Evolutionary conservation across 2,113 vertebrate genomes (phyloP).

Genomic region (Mormoops blainvillei): DNA sequence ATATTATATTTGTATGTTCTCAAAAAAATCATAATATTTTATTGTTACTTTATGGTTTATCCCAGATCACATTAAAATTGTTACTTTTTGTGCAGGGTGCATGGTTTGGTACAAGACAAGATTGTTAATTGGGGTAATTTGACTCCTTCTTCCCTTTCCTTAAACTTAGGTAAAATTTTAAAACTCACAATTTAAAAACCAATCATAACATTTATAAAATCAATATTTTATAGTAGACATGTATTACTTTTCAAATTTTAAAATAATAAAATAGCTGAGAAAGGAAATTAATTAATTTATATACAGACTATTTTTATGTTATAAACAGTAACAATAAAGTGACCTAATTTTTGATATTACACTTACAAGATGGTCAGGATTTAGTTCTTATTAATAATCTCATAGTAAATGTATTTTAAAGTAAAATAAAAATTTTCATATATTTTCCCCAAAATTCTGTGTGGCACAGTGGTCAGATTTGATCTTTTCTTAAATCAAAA

Average conservation of each 20-base stretch:
- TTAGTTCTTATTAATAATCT: not conserved
- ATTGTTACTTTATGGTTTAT: not conserved
- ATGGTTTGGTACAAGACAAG: not conserved
- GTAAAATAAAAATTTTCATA: not conserved
- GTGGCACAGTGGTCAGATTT: not conserved
- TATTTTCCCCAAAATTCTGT: not conserved
- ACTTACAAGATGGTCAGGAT: not conserved
- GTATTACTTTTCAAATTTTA: not conserved
- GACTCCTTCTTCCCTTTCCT: not conserved
- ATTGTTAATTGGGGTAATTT: not conserved
- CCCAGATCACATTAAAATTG: not conserved
- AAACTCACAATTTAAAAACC: not conserved
- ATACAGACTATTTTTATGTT: not conserved
- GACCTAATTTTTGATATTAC: not conserved
- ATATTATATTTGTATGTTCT: not conserved
- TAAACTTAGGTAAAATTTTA: not conserved
- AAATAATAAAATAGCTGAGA: not conserved
- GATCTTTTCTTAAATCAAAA: not conserved
- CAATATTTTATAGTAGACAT: not conserved
- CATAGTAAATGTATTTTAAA: not conserved
- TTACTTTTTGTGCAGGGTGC: not conserved
- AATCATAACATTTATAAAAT: not conserved
- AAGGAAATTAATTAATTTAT: not conserved
- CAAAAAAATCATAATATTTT: not conserved
- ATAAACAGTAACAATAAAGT: not conserved